A percentile compares a stretch with the other conserved stretches of the same genome.
Evolutionary conservation across 64 coral and sea anemone genomes (phyloP).

Genomic region (Trachythela sp.): DNA sequence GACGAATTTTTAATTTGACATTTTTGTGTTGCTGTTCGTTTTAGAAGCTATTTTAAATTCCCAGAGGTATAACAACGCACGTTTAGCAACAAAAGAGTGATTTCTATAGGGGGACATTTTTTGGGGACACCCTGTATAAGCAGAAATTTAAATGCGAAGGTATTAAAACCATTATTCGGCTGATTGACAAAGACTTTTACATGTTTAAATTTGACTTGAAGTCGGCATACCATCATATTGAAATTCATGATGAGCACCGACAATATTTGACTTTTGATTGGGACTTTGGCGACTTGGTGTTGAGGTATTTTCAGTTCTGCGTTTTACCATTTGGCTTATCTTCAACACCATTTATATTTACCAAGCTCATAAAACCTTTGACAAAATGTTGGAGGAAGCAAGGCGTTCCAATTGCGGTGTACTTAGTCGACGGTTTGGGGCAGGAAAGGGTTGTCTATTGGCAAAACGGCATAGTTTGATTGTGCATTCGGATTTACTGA

Average conservation of each 20-base stretch:
- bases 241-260: conserved; percentile 29
- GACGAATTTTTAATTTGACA: too few relatives aligned
- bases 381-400: conserved; percentile 21
- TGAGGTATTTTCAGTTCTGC: conserved; percentile 38
- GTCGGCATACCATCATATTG: conserved; percentile 24
- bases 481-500: conserved; percentile 38
- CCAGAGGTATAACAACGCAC: too few relatives aligned
- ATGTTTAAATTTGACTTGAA: conserved; percentile 11
- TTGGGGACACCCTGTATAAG: too few relatives aligned
- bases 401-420: conserved; percentile 45
- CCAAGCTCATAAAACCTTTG: conserved; percentile 33
- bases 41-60: too few relatives aligned
- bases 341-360: conserved; percentile 45
- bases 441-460: background rate
- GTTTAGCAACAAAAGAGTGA: too few relatives aligned
- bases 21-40: too few relatives aligned
- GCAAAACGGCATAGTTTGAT: conserved; percentile 41
- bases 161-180: background rate
- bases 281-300: conserved; percentile 22
- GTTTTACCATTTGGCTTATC: too few relatives aligned
- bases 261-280: conserved; percentile 32
- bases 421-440: conserved; percentile 51
- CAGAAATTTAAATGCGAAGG: conserved; percentile 48
- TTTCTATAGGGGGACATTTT: too few relatives aligned
- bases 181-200: background rate